Base-by-base conservation (phyloP, 2,113 vertebrate species). In the Ictidomys tridecemlineatus region DNA sequence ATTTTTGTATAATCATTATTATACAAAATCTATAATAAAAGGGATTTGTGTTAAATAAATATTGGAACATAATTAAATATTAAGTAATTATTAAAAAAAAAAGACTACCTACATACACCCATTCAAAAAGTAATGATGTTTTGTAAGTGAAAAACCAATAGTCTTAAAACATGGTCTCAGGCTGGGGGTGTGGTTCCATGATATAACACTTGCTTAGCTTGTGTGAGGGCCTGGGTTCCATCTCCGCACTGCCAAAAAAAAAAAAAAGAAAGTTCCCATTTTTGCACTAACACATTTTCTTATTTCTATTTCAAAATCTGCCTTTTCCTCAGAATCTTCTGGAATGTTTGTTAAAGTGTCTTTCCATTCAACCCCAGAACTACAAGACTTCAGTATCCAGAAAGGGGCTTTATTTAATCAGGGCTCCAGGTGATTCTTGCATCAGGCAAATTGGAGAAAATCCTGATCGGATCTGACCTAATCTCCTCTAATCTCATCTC, bases 291-390 rank as follows among this genome's bases (percentile, higher is more conserved):
- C 56, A 2, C 45, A 39, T 53, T 93, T 92, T 13, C 34, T 84
- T 85, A 58, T 86, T 74, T 93, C n/a, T 78, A 69, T 80, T 95
- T 94, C 48, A 94, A 89, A 45, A 77, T 7, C 28, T 89, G 34
- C 20, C 16, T 96, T 80, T 70, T 14, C 42, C 78, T 94, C 85
- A 82, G 24, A 80, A 91, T 88, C 72, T 74, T 63, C 34, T 74
- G 37, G 18, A 63, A 72, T 91, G 37, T 63, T 88, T 87, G n/a
- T 58, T 85, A 65, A 93, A 85, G 61, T 69, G 18, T 63, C 70
- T 82, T 93, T 80, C 26, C 32, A 56, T 24, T 82, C 37, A 56
- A 69, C 13, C 8, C 18, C 26, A 79, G 1, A 48, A 1, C 4
- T 53, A 12, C 11, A 61, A 78, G 32, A 45, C 30, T 42, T 8